Evolutionary conservation across 2,888 invertebrate species (phyloP).

Genomic region (Bellardia pandia): DNA sequence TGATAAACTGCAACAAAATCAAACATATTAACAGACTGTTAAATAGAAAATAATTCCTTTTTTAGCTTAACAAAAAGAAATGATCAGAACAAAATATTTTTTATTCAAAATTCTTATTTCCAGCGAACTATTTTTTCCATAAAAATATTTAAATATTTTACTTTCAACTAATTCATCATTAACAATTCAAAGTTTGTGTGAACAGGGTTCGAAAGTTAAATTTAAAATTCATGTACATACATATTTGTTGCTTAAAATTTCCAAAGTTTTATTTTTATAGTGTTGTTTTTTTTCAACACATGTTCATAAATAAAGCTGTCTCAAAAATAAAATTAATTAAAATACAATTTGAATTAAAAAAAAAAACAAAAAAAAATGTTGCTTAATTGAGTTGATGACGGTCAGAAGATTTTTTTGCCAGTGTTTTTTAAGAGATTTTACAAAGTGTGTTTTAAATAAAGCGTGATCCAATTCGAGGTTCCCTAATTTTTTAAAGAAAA

Average conservation of each 20-base stretch:
- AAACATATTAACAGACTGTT: neutral
- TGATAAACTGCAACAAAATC: neutral
- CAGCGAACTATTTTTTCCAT: too few species aligned
- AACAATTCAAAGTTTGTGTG: too few species aligned
- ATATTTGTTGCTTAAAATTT: neutral
- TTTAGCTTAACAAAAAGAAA: too few species aligned
- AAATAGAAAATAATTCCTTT: too few species aligned
- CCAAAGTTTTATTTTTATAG: neutral
- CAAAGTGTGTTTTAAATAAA: too few species aligned
- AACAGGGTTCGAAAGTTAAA: neutral
- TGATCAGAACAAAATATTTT: too few species aligned
- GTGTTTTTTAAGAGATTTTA: too few species aligned
- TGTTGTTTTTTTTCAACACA: neutral
- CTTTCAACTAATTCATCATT: too few species aligned
- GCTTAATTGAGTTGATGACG: conserved; percentile 13
- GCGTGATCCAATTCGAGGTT: too few species aligned
- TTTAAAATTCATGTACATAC: neutral
- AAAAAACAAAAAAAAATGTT: neutral
- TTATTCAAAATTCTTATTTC: too few species aligned
- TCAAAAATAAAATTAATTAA: conserved; percentile 32
- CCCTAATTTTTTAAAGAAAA: too few species aligned
- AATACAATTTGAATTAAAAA: conserved; percentile 28
- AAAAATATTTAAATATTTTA: too few species aligned
- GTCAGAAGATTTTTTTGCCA: neutral
- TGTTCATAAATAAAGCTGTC: conserved; percentile 20